Conservation (phyloP, 2,113 vertebrate genomes). For the Lipophrys pholis region DNA sequence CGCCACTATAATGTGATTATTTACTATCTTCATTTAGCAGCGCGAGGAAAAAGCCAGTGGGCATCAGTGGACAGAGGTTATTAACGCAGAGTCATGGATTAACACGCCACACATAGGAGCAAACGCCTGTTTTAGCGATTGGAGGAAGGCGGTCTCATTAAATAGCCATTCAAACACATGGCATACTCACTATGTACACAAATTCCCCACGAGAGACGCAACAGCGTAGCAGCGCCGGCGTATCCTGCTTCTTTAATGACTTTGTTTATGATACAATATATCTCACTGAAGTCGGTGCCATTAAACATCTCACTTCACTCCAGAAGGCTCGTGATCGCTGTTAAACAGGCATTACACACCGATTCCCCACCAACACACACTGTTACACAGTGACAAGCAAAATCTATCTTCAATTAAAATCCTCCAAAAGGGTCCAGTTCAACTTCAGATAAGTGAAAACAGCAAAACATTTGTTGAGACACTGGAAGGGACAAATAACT, state of each 20-base stretch:
- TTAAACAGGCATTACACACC: constrained; percentile 35
- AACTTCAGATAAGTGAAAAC: constrained; percentile 9
- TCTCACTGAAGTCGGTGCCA: constrained; percentile 30
- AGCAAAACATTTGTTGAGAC: constrained; percentile 22
- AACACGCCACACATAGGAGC: constrained; percentile 39
- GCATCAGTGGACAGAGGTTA: constrained; percentile 64
- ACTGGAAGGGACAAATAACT: background rate
- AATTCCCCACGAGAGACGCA: constrained; percentile 45
- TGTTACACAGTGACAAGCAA: constrained; percentile 14
- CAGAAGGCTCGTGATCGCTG: constrained; percentile 28
- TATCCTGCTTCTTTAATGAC: constrained; percentile 47
- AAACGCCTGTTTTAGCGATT: constrained; percentile 53
- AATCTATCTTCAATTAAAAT: constrained; percentile 32
- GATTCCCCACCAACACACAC: background rate
- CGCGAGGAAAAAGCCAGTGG: constrained; percentile 62
- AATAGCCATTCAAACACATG: constrained; percentile 53
- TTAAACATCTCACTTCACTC: constrained; percentile 47
- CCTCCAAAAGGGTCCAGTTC: constrained; percentile 20
- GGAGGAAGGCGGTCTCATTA: constrained; percentile 59
- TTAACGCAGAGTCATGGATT: constrained; percentile 66
- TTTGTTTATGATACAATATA: constrained; percentile 49
- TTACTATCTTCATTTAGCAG: constrained; percentile 71
- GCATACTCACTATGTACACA: constrained; percentile 51
- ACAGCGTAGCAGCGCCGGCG: constrained; percentile 28
- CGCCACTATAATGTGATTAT: constrained; percentile 65